These are phyloP conservation scores for Philonicus albiceps DNA, from an alignment of 2,888 invertebrate genomes.

Conservation along the genomic window DNA sequence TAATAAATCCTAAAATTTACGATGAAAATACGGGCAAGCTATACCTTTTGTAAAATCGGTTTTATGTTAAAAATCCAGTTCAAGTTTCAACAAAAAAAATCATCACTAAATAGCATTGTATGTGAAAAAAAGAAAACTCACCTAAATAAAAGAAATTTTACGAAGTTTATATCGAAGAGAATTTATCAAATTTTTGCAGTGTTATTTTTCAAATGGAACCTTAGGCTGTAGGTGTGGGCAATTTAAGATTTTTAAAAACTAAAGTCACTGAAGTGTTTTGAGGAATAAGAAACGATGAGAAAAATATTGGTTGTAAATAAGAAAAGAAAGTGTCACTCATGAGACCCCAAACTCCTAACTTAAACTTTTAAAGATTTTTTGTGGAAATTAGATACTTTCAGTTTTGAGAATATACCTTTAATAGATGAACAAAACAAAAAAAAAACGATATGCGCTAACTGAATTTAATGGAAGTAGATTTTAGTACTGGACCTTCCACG, in stretches of 20 bases:
- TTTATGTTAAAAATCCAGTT: neutral
- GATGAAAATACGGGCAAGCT: neutral
- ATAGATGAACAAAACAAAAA: neutral
- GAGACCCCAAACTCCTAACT: neutral
- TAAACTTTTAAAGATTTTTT: neutral
- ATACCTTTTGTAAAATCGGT: neutral
- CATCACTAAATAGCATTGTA: neutral
- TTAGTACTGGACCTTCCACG: neutral
- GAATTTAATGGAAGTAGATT: neutral
- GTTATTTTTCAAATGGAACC: neutral
- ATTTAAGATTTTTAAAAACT: neutral
- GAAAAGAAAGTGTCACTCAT: neutral
- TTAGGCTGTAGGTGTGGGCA: neutral
- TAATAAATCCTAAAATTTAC: neutral
- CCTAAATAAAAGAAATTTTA: neutral
- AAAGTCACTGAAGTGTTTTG: neutral
- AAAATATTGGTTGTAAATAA: neutral
- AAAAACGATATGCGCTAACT: neutral
- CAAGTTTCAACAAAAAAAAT: neutral
- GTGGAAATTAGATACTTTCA: neutral
- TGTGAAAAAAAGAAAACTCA: neutral
- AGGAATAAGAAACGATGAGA: neutral
- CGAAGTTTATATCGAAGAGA: neutral
- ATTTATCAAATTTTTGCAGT: neutral
- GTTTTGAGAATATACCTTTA: neutral